These are phyloP conservation scores for Elymnias hypermnestra DNA, from an alignment of 1,140 invertebrate species.

Conservation along the genomic window DNA sequence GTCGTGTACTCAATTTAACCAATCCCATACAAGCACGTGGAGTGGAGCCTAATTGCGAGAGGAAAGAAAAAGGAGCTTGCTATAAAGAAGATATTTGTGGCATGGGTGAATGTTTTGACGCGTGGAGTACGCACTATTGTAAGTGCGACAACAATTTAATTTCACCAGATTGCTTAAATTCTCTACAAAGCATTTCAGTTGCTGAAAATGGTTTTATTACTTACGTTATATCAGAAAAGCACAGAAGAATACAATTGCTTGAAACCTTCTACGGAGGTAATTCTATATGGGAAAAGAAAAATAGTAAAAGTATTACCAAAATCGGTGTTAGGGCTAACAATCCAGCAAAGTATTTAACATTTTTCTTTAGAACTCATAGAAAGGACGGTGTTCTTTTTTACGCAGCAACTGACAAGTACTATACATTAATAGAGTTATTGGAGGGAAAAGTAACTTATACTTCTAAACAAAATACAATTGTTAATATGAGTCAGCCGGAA, in stretches of 20 bases:
- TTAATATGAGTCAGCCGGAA: constrained; percentile 86
- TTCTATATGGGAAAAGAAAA: constrained; percentile 80
- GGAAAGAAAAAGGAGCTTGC: constrained; percentile 80
- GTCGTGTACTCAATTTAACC: constrained; percentile 86
- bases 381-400: constrained; percentile 88
- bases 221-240: constrained; percentile 89
- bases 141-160: constrained; percentile 82
- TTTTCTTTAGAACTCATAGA: constrained; percentile 89
- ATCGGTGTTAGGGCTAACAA: constrained; percentile 54
- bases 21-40: constrained; percentile 83
- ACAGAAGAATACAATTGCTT: constrained; percentile 88
- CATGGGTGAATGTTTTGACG: constrained; percentile 85
- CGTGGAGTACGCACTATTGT: constrained; percentile 86
- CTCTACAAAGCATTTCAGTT: constrained; percentile 87
- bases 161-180: constrained; percentile 86
- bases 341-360: constrained; percentile 82
- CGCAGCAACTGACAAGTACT: constrained; percentile 91
- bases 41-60: constrained; percentile 85
- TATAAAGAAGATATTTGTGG: constrained; percentile 80
- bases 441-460: constrained; percentile 85
- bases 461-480: constrained; percentile 84
- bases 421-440: constrained; percentile 86
- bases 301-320: constrained; percentile 50
- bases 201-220: constrained; percentile 86
- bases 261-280: constrained; percentile 85